phyloP scores from a whole-genome alignment of 2,113 vertebrate genomes.

The Alosa alosa region DNA sequence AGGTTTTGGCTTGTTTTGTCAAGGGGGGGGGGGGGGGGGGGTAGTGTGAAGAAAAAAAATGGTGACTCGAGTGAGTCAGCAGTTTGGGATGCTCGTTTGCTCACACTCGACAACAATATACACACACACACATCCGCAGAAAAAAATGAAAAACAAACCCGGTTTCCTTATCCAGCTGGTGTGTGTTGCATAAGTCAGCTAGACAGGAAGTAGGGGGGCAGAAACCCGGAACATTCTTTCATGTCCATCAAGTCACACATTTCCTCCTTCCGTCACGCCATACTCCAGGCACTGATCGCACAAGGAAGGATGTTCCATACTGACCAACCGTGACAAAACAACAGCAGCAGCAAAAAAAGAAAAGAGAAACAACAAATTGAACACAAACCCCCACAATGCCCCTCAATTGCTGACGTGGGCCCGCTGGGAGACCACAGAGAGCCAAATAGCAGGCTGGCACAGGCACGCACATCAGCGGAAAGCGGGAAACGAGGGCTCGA shows the following conservation, averaged over 20 bases:
- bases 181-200: slow-evolving; percentile 48
- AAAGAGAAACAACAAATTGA: background rate
- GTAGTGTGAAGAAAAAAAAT: background rate
- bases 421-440: background rate
- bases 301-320: background rate
- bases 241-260: slow-evolving; percentile 9
- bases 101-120: background rate
- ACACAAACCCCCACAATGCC: background rate
- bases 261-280: slow-evolving; percentile 41
- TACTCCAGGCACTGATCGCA: slow-evolving; percentile 32
- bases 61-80: background rate
- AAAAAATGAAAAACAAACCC: slow-evolving; percentile 45
- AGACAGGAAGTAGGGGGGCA: slow-evolving; percentile 41
- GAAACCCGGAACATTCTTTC: slow-evolving; percentile 43
- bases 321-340: background rate
- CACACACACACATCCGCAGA: background rate
- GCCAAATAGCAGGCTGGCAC: background rate
- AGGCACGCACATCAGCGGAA: background rate
- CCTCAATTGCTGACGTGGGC: background rate
- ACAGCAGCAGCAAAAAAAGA: background rate
- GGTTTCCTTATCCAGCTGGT: slow-evolving; percentile 45
- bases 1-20: background rate
- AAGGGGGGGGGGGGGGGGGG: no score
- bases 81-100: background rate
- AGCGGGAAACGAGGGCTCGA: background rate